Conservation (phyloP, 2,888 invertebrate species). For the Xanthia togata region DNA sequence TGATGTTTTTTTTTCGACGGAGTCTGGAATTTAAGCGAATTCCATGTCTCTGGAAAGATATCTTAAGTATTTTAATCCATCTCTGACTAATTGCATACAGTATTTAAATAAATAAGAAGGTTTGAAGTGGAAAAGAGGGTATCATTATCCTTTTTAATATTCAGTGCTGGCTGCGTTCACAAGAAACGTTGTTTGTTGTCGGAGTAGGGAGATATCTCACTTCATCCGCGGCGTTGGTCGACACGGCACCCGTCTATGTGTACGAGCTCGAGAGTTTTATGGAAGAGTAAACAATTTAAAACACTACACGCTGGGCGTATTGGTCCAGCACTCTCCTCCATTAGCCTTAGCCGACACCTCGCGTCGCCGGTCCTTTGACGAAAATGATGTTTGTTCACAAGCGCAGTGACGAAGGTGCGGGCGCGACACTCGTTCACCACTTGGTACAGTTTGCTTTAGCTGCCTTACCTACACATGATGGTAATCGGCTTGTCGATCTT, state of each 20-base stretch:
- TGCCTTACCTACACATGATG: constrained; percentile 71
- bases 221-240: constrained; percentile 71
- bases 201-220: constrained; percentile 75
- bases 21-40: constrained; percentile 65
- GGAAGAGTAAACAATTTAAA: constrained; percentile 90
- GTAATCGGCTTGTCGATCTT: constrained; percentile 78
- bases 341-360: constrained; percentile 88
- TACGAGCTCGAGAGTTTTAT: constrained; percentile 87
- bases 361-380: constrained; percentile 82
- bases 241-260: constrained; percentile 76
- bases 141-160: constrained; percentile 64
- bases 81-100: constrained; percentile 59
- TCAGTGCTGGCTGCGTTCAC: constrained; percentile 57
- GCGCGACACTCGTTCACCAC: constrained; percentile 81
- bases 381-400: constrained; percentile 85
- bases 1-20: constrained; percentile 53
- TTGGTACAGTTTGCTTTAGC: constrained; percentile 83
- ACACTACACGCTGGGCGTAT: constrained; percentile 88
- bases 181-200: constrained; percentile 73
- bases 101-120: constrained; percentile 53
- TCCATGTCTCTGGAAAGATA: constrained; percentile 61
- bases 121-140: constrained; percentile 58
- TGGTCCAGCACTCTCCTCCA: constrained; percentile 89
- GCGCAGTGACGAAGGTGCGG: constrained; percentile 80
- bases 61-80: constrained; percentile 61